Evolutionary conservation across 2,888 invertebrate species (phyloP).

Genomic region (Embidobia sp.): DNA sequence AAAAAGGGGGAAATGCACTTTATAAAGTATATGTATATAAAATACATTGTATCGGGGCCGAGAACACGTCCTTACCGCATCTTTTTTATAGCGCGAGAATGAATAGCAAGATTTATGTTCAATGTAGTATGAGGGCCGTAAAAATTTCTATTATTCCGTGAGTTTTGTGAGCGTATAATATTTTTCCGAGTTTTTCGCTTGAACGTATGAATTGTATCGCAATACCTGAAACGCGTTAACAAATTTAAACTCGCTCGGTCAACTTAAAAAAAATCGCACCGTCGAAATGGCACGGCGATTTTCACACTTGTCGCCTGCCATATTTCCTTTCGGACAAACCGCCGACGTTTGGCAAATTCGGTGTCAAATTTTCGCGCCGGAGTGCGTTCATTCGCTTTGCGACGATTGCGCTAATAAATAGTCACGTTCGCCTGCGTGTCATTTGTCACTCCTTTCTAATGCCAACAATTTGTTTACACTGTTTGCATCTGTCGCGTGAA

Average conservation of each 20-base stretch:
- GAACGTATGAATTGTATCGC: conserved; percentile 1
- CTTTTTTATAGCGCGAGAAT: conserved; percentile 20
- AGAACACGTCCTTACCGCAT: conserved; percentile 30
- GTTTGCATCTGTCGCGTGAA: conserved; percentile 28
- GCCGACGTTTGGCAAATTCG: conserved; percentile 25
- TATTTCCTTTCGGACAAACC: neutral
- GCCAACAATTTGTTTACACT: conserved; percentile 34
- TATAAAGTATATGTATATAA: conserved; percentile 15
- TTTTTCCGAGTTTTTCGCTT: conserved; percentile 1
- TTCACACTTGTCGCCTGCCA: neutral
- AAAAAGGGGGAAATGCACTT: conserved; percentile 8
- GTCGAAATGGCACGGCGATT: too few species aligned
- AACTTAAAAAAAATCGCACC: neutral
- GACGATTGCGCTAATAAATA: conserved; percentile 23
- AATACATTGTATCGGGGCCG: conserved; percentile 18
- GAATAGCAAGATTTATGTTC: conserved; percentile 34
- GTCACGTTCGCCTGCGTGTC: conserved; percentile 12
- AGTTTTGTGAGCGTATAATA: conserved; percentile 22
- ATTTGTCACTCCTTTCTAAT: conserved; percentile 9
- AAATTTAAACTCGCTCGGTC: conserved; percentile 7
- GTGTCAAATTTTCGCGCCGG: conserved; percentile 12
- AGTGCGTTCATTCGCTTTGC: conserved; percentile 20
- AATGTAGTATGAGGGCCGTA: conserved; percentile 9
- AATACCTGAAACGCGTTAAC: conserved; percentile 1
- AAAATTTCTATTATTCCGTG: conserved; percentile 42